Evolutionary conservation across 1,140 invertebrate species (phyloP).

Genomic region (Bombus pascuorum): DNA sequence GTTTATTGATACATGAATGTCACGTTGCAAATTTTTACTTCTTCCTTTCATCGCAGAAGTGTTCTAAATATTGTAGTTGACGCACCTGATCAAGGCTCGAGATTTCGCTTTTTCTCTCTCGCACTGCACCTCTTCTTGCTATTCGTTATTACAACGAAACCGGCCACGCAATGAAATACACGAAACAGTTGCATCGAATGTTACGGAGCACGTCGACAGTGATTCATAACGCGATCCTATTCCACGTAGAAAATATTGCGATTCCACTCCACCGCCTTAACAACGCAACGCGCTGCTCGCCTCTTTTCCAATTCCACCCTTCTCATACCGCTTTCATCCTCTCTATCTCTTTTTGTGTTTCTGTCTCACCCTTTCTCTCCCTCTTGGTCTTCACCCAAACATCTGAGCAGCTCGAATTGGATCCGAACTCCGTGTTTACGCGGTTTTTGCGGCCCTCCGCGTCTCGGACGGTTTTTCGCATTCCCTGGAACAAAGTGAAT

Average conservation of each 20-base stretch:
- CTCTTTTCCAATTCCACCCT: constrained; percentile 30
- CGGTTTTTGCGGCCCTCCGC: constrained; percentile 27
- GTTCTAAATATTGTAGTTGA: too few species aligned
- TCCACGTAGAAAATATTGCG: constrained; percentile 47
- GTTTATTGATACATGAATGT: too few species aligned
- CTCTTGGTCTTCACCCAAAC: too few species aligned
- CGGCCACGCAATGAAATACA: constrained; percentile 58
- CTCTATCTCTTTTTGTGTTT: background rate
- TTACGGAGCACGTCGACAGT: constrained; percentile 24
- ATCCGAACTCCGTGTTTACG: constrained; percentile 41
- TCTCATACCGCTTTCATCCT: background rate
- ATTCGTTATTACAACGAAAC: constrained; percentile 57
- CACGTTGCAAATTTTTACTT: too few species aligned
- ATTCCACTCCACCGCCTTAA: constrained; percentile 43
- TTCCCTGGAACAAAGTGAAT: constrained; percentile 45
- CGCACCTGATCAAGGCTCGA: too few species aligned
- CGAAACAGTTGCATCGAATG: constrained; percentile 31
- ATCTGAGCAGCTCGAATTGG: constrained; percentile 24
- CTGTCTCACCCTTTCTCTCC: background rate
- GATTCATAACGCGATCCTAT: constrained; percentile 59
- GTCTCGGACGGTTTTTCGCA: constrained; percentile 10
- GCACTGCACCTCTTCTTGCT: constrained; percentile 9
- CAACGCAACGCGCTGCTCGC: constrained; percentile 6
- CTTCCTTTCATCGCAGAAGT: background rate
- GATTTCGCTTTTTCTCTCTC: too few species aligned